Conservation (phyloP, 2,113 vertebrate genomes). For the Phyllostomus discolor region DNA sequence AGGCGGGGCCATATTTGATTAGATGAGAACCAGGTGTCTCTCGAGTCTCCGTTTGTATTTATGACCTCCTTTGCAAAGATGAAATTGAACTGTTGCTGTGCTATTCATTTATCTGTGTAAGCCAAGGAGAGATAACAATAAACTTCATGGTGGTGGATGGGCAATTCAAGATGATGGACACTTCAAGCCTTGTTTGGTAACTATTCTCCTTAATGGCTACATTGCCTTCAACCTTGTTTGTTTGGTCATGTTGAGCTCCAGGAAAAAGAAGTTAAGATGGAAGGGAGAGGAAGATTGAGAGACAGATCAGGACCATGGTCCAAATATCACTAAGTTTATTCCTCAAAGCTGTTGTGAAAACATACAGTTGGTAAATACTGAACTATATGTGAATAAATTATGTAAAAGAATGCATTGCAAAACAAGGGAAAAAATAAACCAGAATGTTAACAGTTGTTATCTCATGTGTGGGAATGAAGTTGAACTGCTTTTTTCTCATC, state of each 20-base stretch:
- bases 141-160: not conserved
- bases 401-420: conserved; percentile 12
- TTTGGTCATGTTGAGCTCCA: not conserved
- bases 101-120: conserved; percentile 30
- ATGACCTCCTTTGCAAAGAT: conserved; percentile 47
- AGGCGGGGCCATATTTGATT: not conserved
- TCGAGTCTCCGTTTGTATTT: conserved; percentile 19
- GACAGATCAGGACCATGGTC: not conserved
- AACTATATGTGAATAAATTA: conserved; percentile 37
- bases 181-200: not conserved
- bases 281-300: not conserved
- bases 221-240: conserved; percentile 6
- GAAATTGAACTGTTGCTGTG: conserved; percentile 11
- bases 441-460: conserved; percentile 37
- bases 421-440: conserved; percentile 1
- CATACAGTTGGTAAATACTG: not conserved
- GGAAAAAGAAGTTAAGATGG: not conserved
- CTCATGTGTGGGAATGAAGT: not conserved
- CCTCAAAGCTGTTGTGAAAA: conserved; percentile 13
- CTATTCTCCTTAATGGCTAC: conserved; percentile 28
- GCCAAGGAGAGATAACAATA: not conserved
- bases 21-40: not conserved
- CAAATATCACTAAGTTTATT: conserved; percentile 31
- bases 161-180: conserved; percentile 21
- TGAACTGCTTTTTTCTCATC: not conserved